These are phyloP conservation scores for Chiroxiphia lanceolata DNA, from an alignment of 2,797 vertebrate species.

Conservation along the genomic window DNA sequence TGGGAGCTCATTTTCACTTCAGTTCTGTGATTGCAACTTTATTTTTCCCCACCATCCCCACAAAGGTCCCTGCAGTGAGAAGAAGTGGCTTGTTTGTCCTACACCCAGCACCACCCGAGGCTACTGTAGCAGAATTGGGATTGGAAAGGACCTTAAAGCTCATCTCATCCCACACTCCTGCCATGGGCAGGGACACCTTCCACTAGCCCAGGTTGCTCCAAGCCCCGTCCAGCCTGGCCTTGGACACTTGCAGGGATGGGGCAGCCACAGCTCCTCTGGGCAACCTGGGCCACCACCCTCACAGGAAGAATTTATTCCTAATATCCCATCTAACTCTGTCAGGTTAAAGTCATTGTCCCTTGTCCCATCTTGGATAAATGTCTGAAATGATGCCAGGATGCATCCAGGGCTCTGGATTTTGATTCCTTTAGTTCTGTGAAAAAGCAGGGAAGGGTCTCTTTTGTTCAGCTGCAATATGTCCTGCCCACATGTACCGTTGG, in stretches of 20 bases:
- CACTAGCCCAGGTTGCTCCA: too few species aligned
- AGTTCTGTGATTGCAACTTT: background rate
- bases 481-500: background rate
- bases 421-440: background rate
- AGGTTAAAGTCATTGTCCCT: background rate
- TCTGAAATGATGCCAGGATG: background rate
- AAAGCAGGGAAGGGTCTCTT: background rate
- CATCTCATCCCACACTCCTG: too few species aligned
- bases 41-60: background rate
- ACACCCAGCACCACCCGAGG: rapidly evolving
- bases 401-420: background rate
- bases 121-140: too few species aligned
- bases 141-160: too few species aligned
- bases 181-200: too few species aligned
- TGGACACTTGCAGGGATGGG: too few species aligned
- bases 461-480: background rate
- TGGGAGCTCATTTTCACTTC: background rate
- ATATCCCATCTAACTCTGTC: too few species aligned
- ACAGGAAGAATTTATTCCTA: too few species aligned
- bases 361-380: background rate
- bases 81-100: background rate
- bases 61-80: background rate
- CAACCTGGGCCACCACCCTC: too few species aligned
- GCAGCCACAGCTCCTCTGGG: too few species aligned
- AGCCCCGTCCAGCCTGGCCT: too few species aligned